Percentiles rank a stretch among this genome's conserved stretches.
Evolutionary conservation across 2,888 invertebrate genomes (phyloP).

Genomic region (Eristalis intricaria): DNA sequence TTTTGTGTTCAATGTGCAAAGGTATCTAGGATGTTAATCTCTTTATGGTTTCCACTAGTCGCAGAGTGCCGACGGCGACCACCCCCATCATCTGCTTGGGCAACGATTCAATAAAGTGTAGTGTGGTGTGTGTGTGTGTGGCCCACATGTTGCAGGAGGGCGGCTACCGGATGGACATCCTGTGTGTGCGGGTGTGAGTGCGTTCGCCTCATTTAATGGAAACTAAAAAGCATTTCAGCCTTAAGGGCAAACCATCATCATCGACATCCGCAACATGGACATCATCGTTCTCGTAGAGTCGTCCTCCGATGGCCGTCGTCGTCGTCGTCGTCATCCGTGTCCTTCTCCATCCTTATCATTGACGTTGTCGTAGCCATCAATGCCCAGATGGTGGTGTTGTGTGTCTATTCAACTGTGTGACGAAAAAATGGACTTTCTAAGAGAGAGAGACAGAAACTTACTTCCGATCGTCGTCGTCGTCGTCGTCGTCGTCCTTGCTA

Average conservation of each 20-base stretch:
- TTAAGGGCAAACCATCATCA: conserved; percentile 68
- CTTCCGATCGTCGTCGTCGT: conserved; percentile 52
- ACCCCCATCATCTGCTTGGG: not conserved
- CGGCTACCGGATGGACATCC: conserved; percentile 44
- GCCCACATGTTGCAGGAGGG: conserved; percentile 62
- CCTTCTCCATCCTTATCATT: not conserved
- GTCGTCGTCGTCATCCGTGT: conserved; percentile 21
- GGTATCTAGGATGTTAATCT: conserved; percentile 70
- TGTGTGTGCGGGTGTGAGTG: conserved; percentile 29
- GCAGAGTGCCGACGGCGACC: conserved; percentile 13
- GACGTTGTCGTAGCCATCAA: conserved; percentile 38
- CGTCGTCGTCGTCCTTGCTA: conserved; percentile 7
- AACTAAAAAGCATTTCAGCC: conserved; percentile 71
- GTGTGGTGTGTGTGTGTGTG: too few relatives aligned
- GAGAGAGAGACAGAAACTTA: conserved; percentile 43
- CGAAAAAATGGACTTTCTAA: conserved; percentile 56
- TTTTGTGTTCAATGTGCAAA: conserved; percentile 42
- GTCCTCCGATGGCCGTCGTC: not conserved
- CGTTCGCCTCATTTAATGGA: conserved; percentile 63
- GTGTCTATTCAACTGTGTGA: conserved; percentile 62
- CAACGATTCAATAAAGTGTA: conserved; percentile 69
- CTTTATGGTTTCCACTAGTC: conserved; percentile 61
- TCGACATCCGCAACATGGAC: conserved; percentile 56
- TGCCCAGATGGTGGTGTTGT: conserved; percentile 57
- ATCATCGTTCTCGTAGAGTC: conserved; percentile 32